Conservation (phyloP, 2,113 vertebrate genomes). For the Typhlomys cinereus region DNA sequence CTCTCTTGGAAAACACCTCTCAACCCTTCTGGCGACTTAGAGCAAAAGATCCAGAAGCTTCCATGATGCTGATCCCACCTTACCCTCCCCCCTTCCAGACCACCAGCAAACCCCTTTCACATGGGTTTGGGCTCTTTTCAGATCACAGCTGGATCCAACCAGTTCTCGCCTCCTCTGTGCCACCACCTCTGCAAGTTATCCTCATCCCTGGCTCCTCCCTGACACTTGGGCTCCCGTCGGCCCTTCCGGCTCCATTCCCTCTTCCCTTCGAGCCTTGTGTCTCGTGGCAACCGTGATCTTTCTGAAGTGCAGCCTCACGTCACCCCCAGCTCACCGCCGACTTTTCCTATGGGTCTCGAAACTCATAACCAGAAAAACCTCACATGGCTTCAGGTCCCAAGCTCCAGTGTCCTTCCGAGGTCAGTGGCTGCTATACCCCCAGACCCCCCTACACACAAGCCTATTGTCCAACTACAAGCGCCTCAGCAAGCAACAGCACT, state of each 20-base stretch:
- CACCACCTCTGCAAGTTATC: neutral
- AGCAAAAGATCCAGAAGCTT: no score
- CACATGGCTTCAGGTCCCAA: neutral
- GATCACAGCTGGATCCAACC: neutral
- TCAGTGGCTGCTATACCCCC: neutral
- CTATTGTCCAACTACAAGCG: neutral
- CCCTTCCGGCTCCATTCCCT: neutral
- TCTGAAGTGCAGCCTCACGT: neutral
- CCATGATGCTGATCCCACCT: no score
- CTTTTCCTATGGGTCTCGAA: neutral
- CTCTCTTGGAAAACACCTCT: no score
- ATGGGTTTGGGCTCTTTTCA: neutral
- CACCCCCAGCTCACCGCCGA: no score
- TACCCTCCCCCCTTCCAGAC: no score
- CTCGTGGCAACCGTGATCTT: neutral
- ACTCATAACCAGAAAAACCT: neutral
- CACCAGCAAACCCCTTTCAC: neutral
- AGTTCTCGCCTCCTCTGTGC: neutral
- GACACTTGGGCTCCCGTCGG: neutral
- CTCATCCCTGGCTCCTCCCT: rapidly evolving
- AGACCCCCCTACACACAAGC: no score
- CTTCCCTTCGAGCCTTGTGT: neutral
- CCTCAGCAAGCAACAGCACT: neutral
- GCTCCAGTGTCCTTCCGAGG: neutral
- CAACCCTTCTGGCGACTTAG: no score